A percentile compares a stretch with the other conserved stretches of the same genome.
Evolutionary conservation across 92 coral and sea anemone species (phyloP).

Genomic region (Epizoanthus scotinus): DNA sequence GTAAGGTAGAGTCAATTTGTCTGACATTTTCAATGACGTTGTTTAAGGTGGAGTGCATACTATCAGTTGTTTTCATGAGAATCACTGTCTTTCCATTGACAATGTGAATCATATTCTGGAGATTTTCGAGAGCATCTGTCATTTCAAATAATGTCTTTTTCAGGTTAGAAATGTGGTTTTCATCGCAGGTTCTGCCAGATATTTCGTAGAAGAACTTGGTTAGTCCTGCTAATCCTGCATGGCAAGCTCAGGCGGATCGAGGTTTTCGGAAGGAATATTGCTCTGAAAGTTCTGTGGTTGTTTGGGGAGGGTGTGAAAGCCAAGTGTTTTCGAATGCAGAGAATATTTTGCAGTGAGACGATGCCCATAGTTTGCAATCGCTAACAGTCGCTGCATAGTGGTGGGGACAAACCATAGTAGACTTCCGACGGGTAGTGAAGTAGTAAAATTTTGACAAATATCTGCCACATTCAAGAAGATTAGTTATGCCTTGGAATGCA

Average conservation of each 20-base stretch:
- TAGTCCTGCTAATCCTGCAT: slow-evolving; percentile 41
- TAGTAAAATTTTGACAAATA: slow-evolving; percentile 30
- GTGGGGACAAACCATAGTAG: slow-evolving; percentile 35
- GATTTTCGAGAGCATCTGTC: too few relatives aligned
- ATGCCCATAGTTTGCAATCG: slow-evolving; percentile 44
- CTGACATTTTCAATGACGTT: too few relatives aligned
- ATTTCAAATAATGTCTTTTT: too few relatives aligned
- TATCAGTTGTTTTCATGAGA: too few relatives aligned
- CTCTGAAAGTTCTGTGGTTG: not conserved
- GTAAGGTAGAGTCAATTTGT: too few relatives aligned
- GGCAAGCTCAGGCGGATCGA: slow-evolving; percentile 38
- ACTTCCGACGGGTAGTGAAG: not conserved
- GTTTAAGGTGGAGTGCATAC: too few relatives aligned
- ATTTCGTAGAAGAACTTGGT: slow-evolving; percentile 15
- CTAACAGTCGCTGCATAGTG: slow-evolving; percentile 5
- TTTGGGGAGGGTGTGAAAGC: slow-evolving; percentile 11
- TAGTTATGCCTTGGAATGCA: slow-evolving; percentile 23
- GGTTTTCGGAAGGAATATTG: not conserved
- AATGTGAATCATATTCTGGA: too few relatives aligned
- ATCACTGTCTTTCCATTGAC: too few relatives aligned
- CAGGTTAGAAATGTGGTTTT: too few relatives aligned
- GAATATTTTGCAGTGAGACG: not conserved
- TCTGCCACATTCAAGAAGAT: slow-evolving; percentile 8
- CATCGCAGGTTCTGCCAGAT: slow-evolving; percentile 11
- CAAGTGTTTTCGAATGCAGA: slow-evolving; percentile 11